Conservation (phyloP, 2,797 vertebrate genomes). For the Rhinogobio ventralis region DNA sequence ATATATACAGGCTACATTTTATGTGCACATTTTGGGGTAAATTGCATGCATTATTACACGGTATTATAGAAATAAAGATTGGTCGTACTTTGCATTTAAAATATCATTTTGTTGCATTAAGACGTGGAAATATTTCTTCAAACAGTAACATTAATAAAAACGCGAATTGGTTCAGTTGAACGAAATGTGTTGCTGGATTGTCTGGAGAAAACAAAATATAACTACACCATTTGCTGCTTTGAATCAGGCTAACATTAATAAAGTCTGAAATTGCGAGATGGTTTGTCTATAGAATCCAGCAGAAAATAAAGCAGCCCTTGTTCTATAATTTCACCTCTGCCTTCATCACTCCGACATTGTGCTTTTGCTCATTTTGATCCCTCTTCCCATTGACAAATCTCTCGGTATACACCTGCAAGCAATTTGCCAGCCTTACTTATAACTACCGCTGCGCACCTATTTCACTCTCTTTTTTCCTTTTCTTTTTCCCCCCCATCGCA, state of each 20-base stretch:
- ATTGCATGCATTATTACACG: background rate
- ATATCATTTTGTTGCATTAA: background rate
- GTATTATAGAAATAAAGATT: background rate
- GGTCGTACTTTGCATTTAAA: background rate
- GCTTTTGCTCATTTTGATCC: slow-evolving; percentile 93
- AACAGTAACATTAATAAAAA: background rate
- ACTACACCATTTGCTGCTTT: background rate
- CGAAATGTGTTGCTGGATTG: background rate
- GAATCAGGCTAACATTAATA: slow-evolving; percentile 25
- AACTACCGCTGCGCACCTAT: slow-evolving; percentile 91
- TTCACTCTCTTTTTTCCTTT: slow-evolving; percentile 71
- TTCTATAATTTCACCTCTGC: slow-evolving; percentile 87
- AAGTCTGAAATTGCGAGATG: slow-evolving; percentile 56
- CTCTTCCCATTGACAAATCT: slow-evolving; percentile 90
- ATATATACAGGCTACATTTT: background rate
- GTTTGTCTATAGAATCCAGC: slow-evolving; percentile 64
- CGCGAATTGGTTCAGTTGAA: background rate
- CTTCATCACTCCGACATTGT: slow-evolving; percentile 94
- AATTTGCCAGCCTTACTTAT: slow-evolving; percentile 96
- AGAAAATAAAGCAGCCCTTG: slow-evolving; percentile 83
- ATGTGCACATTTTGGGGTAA: background rate
- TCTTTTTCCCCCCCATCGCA: slow-evolving; percentile 79
- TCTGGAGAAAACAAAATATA: slow-evolving; percentile 11
- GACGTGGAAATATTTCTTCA: background rate
- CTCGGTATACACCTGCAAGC: slow-evolving; percentile 98